phyloP scores from a whole-genome alignment of 2,888 invertebrate species.

The Osmoderma eremita region DNA sequence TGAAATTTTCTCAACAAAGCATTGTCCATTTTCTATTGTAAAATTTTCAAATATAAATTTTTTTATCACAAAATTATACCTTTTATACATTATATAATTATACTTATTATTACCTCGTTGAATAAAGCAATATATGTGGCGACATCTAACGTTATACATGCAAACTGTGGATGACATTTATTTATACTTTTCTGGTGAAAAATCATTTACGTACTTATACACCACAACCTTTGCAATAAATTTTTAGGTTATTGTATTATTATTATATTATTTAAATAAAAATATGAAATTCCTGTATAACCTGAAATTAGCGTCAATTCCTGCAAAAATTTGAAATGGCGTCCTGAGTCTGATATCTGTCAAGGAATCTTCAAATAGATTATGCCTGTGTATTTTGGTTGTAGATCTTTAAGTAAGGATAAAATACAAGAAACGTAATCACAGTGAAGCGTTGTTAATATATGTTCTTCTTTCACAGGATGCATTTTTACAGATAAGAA shows the following conservation, averaged over 20 bases:
- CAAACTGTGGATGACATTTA: too few species aligned
- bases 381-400: conserved; percentile 18
- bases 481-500: conserved; percentile 10
- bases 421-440: neutral
- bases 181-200: too few species aligned
- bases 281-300: neutral
- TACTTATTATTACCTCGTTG: too few species aligned
- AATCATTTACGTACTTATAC: too few species aligned
- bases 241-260: neutral
- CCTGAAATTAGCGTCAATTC: neutral
- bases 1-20: too few species aligned
- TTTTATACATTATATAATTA: too few species aligned
- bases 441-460: neutral
- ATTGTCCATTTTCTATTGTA: too few species aligned
- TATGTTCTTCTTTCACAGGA: conserved; percentile 7
- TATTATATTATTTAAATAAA: neutral
- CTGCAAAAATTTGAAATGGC: conserved; percentile 21
- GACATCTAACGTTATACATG: too few species aligned
- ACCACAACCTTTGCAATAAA: neutral
- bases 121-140: too few species aligned
- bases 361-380: conserved; percentile 30
- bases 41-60: too few species aligned
- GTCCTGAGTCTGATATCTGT: conserved; percentile 19
- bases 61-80: too few species aligned
- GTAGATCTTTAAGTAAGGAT: conserved; percentile 25